Evolutionary conservation across 2,797 vertebrate species (phyloP).

Genomic region (Silurus lanzhouensis): DNA sequence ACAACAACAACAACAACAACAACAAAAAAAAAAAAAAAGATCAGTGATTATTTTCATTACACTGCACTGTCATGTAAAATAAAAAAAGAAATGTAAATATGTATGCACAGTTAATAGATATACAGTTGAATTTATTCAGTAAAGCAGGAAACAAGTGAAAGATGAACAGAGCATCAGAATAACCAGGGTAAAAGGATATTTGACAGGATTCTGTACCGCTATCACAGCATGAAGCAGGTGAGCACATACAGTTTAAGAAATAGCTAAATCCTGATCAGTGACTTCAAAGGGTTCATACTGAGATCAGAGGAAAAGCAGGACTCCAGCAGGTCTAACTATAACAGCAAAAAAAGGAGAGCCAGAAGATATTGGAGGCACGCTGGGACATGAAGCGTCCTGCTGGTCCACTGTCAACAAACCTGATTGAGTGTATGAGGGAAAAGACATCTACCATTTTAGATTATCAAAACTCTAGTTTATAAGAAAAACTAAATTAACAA

Average conservation of each 20-base stretch:
- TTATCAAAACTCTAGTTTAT: background rate
- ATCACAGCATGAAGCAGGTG: background rate
- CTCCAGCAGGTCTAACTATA: background rate
- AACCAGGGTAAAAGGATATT: background rate
- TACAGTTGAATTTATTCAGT: background rate
- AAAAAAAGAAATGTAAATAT: background rate
- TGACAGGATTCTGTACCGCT: background rate
- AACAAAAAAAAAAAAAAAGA: no score
- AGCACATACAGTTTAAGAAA: background rate
- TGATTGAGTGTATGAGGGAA: background rate
- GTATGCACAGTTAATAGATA: background rate
- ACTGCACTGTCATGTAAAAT: background rate
- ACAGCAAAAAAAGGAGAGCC: background rate
- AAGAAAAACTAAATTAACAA: background rate
- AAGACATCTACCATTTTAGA: background rate
- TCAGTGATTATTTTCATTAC: background rate
- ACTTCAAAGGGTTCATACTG: background rate
- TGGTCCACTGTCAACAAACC: background rate
- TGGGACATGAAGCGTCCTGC: background rate
- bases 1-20: background rate
- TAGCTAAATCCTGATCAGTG: background rate
- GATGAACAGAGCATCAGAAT: background rate
- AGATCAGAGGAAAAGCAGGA: background rate
- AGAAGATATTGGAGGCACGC: background rate
- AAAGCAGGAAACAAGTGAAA: background rate